Conservation (phyloP, 2,888 invertebrate genomes). For the Chrysodeixis includens region DNA sequence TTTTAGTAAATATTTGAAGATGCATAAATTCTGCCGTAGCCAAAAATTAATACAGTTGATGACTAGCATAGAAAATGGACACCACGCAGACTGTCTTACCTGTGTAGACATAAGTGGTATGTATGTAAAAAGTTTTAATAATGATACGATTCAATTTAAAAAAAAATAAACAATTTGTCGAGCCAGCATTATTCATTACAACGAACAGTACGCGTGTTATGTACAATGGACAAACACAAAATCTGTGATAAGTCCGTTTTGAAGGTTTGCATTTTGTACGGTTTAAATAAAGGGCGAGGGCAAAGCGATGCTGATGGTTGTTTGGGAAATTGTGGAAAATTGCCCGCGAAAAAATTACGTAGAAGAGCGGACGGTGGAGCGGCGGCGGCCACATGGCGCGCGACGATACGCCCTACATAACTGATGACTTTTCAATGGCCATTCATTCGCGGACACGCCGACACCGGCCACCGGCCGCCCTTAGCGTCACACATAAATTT, state of each 20-base stretch:
- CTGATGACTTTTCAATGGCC: conserved; percentile 89
- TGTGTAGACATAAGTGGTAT: too few species aligned
- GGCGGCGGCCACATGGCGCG: conserved; percentile 84
- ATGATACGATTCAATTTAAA: not conserved
- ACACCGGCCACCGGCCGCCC: conserved; percentile 63
- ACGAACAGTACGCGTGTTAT: conserved; percentile 51
- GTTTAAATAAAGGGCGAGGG: conserved; percentile 76
- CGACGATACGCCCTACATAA: conserved; percentile 85
- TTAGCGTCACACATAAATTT: conserved; percentile 70
- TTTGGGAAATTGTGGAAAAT: conserved; percentile 83
- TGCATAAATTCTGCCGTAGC: too few species aligned
- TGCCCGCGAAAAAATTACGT: conserved; percentile 84
- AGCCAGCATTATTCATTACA: conserved; percentile 63
- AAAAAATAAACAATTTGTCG: conserved; percentile 55
- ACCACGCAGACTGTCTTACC: too few species aligned
- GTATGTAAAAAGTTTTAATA: too few species aligned
- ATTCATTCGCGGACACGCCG: conserved; percentile 81
- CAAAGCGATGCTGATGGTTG: conserved; percentile 72
- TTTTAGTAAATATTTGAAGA: not conserved
- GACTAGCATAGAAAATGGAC: too few species aligned
- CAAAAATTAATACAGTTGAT: too few species aligned
- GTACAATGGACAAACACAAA: conserved; percentile 28
- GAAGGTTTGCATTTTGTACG: conserved; percentile 67
- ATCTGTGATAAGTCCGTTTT: conserved; percentile 60
- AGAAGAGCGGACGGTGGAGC: conserved; percentile 71